A percentile compares a stretch with the other conserved stretches of the same genome.
These are phyloP conservation scores for Hirtodrosophila cameraria DNA, from an alignment of 2,888 invertebrate species.

Conservation along the genomic window DNA sequence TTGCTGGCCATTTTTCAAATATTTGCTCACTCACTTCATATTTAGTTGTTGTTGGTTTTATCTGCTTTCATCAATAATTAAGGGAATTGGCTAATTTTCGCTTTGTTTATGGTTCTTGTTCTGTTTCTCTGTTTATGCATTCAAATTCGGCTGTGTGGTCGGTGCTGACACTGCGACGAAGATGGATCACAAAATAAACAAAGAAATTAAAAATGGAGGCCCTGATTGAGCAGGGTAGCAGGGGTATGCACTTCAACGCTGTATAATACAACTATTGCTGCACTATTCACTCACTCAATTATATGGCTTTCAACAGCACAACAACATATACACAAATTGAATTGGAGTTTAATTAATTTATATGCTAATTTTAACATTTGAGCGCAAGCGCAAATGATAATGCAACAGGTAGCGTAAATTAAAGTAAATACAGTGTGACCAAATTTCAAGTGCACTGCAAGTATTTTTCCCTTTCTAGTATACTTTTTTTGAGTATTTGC, in stretches of 20 bases:
- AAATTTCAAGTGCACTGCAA: slow-evolving; percentile 15
- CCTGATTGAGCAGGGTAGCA: slow-evolving; percentile 36
- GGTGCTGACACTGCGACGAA: slow-evolving; percentile 64
- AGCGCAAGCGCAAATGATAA: slow-evolving; percentile 67
- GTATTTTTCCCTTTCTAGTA: slow-evolving; percentile 3
- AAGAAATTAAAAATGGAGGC: slow-evolving; percentile 82
- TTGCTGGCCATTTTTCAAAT: slow-evolving; percentile 53
- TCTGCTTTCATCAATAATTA: slow-evolving; percentile 17
- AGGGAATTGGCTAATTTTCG: slow-evolving; percentile 14
- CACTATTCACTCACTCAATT: slow-evolving; percentile 4
- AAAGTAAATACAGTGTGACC: slow-evolving; percentile 43
- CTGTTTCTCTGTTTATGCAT: slow-evolving; percentile 45
- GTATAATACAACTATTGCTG: slow-evolving; percentile 25
- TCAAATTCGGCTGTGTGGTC: slow-evolving; percentile 48
- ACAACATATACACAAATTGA: slow-evolving; percentile 7
- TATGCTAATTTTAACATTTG: slow-evolving; percentile 55
- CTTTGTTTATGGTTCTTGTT: slow-evolving; percentile 20
- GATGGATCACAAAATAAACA: slow-evolving; percentile 81
- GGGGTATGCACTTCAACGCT: slow-evolving; percentile 40
- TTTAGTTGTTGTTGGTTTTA: slow-evolving; percentile 23
- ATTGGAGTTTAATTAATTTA: slow-evolving; percentile 48
- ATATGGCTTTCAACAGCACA: slow-evolving; percentile 13
- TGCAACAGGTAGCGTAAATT: slow-evolving; percentile 54
- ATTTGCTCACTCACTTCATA: slow-evolving; percentile 55
- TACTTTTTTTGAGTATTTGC: slow-evolving; percentile 1